A percentile compares a stretch with the other conserved stretches of the same genome.
Conservation (phyloP, 2,888 invertebrate species). For the Drosophila buzzatii region DNA sequence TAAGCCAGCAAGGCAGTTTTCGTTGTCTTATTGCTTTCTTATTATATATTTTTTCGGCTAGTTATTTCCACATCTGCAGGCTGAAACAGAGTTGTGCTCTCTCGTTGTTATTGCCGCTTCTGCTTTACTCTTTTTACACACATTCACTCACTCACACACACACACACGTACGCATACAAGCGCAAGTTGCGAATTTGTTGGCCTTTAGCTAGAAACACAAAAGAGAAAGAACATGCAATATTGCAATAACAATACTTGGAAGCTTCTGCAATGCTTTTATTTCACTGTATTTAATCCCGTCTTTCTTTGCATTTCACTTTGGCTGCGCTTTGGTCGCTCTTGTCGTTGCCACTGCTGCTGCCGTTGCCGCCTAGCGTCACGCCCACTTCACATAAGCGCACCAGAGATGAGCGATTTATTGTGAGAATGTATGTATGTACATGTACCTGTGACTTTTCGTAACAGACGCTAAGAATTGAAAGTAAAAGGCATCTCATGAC, state of each 20-base stretch:
- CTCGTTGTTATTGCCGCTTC: constrained; percentile 35
- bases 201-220: constrained; percentile 51
- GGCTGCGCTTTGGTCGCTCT: constrained; percentile 32
- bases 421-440: constrained; percentile 5
- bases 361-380: constrained; percentile 35
- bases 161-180: constrained; percentile 18
- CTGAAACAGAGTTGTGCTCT: constrained; percentile 46
- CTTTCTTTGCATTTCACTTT: constrained; percentile 57
- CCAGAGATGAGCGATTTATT: constrained; percentile 47
- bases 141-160: constrained; percentile 14
- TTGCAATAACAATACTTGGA: constrained; percentile 40
- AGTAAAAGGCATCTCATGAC: constrained; percentile 4
- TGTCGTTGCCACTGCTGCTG: constrained; percentile 7
- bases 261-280: constrained; percentile 34
- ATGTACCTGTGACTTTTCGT: constrained; percentile 35
- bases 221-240: constrained; percentile 50
- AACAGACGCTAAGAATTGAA: constrained; percentile 22
- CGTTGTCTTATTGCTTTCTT: constrained; percentile 47
- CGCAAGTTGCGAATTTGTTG: constrained; percentile 44
- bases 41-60: constrained; percentile 34
- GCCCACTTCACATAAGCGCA: constrained; percentile 49
- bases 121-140: constrained; percentile 32
- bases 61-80: constrained; percentile 51
- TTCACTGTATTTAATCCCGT: constrained; percentile 50
- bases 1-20: constrained; percentile 49